Conservation (phyloP, 2,797 vertebrate species). For the Pelodytes ibericus region DNA sequence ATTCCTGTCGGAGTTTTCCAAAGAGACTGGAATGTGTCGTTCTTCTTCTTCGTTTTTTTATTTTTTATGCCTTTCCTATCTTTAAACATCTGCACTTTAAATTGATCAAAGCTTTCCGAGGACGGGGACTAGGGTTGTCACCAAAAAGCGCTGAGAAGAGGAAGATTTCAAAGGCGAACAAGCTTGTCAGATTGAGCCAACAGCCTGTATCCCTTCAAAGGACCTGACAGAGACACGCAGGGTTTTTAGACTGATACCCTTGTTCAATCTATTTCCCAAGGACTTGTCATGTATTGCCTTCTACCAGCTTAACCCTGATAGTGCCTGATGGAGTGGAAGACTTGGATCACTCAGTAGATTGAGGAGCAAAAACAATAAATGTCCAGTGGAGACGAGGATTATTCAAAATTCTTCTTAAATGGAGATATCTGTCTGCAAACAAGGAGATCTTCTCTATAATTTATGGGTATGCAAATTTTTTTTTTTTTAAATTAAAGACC, state of each 20-base stretch:
- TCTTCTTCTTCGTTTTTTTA: background rate
- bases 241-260: constrained; percentile 53
- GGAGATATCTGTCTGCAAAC: too few species aligned
- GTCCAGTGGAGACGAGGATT: too few species aligned
- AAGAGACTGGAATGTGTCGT: constrained; percentile 47
- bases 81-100: constrained; percentile 62
- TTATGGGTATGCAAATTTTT: too few species aligned
- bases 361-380: too few species aligned
- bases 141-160: constrained; percentile 55
- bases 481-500: too few species aligned
- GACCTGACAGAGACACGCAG: constrained; percentile 57
- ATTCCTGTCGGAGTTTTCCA: constrained; percentile 11
- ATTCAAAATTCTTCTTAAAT: too few species aligned
- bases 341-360: too few species aligned
- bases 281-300: constrained; percentile 6
- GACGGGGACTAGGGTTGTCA: constrained; percentile 65
- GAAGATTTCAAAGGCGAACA: constrained; percentile 69
- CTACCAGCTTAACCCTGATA: constrained; percentile 21
- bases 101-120: constrained; percentile 71
- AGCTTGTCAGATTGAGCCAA: constrained; percentile 63
- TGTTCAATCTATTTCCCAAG: constrained; percentile 21
- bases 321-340: background rate
- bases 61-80: background rate
- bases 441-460: too few species aligned
- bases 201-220: constrained; percentile 68